Percentiles rank a stretch among this genome's conserved stretches.
These are phyloP conservation scores for Clarias fuscus DNA, from an alignment of 2,797 vertebrate species.

Conservation along the genomic window DNA sequence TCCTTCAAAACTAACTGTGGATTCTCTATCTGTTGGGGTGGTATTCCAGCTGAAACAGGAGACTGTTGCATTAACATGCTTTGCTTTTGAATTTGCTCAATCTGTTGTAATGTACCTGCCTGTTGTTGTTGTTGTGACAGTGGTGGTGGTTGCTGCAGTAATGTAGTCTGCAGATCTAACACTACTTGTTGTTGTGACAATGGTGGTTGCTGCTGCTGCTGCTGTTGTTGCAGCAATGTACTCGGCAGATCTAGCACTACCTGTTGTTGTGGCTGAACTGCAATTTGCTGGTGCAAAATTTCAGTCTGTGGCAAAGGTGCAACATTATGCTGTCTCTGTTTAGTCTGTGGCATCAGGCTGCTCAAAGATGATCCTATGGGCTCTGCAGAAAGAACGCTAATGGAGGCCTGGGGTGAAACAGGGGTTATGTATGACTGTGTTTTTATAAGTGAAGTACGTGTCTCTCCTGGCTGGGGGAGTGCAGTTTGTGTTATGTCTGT, in stretches of 20 bases:
- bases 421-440: constrained; percentile 73
- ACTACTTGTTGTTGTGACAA: constrained; percentile 59
- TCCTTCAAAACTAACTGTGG: constrained; percentile 47
- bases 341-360: constrained; percentile 64
- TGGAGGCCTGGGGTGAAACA: constrained; percentile 73
- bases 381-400: constrained; percentile 70
- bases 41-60: constrained; percentile 27
- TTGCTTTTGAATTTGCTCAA: constrained; percentile 66
- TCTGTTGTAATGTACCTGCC: constrained; percentile 51
- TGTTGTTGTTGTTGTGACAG: constrained; percentile 63
- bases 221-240: constrained; percentile 65
- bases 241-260: constrained; percentile 67
- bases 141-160: constrained; percentile 61
- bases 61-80: constrained; percentile 59
- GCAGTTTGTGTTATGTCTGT: constrained; percentile 70
- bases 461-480: constrained; percentile 46
- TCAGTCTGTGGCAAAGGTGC: constrained; percentile 71
- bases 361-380: constrained; percentile 64
- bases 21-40: constrained; percentile 50
- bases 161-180: constrained; percentile 66
- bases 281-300: constrained; percentile 69
- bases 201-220: too few relatives aligned
- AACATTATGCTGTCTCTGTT: constrained; percentile 70
- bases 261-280: constrained; percentile 65
- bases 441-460: constrained; percentile 64